Evolutionary conservation across 2,888 invertebrate genomes (phyloP).

Genomic region (Sepiola atlantica): DNA sequence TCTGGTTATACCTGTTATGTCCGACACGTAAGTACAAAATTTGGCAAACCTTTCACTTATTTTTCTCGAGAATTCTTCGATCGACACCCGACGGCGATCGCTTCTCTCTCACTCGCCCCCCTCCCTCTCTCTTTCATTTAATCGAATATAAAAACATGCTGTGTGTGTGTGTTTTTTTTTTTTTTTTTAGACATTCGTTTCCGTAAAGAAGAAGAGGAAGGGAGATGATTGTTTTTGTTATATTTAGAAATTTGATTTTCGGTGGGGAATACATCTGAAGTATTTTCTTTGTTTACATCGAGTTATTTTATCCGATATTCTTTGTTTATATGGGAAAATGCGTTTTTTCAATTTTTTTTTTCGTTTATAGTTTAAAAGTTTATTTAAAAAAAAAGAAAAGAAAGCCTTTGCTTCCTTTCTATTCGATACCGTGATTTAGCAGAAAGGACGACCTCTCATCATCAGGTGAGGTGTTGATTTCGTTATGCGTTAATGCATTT

Average conservation of each 20-base stretch:
- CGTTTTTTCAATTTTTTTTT: not conserved
- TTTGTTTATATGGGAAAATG: not conserved
- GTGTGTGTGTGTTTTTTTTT: not conserved
- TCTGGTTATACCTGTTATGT: conserved; percentile 87
- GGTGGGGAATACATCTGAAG: not conserved
- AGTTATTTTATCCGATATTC: not conserved
- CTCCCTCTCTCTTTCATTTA: too few species aligned
- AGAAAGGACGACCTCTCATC: not conserved
- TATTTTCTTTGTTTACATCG: conserved; percentile 8
- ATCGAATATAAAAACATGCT: not conserved
- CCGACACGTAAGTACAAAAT: conserved; percentile 81
- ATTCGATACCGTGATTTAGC: not conserved
- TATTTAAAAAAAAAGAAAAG: not conserved
- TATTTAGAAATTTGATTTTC: not conserved
- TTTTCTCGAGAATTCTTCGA: not conserved
- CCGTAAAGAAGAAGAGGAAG: not conserved
- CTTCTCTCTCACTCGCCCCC: not conserved
- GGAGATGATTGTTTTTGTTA: not conserved
- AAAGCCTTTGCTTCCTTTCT: not conserved
- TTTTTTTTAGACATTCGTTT: not conserved
- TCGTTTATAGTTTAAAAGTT: not conserved
- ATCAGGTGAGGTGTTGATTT: not conserved
- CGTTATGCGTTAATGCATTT: not conserved
- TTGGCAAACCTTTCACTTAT: conserved; percentile 33
- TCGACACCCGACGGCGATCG: not conserved